Conservation (phyloP, 2,888 invertebrate species). For the Glyphotaelius pellucidus region DNA sequence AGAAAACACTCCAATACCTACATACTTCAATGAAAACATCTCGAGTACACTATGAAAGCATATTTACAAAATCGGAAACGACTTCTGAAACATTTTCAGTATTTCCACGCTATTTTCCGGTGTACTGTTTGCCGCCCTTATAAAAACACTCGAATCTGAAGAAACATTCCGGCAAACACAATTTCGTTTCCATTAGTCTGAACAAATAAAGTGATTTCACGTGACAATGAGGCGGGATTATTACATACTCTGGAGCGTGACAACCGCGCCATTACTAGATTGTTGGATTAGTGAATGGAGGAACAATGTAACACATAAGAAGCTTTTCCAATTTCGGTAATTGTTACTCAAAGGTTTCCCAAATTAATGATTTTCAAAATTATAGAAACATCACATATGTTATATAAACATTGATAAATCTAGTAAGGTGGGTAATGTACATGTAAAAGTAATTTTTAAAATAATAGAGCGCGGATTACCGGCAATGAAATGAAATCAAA, state of each 20-base stretch:
- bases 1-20: slow-evolving; percentile 36
- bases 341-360: background rate
- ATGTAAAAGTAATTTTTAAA: no score
- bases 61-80: slow-evolving; percentile 59
- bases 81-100: slow-evolving; percentile 27
- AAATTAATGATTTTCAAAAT: background rate
- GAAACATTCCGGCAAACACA: slow-evolving; percentile 61
- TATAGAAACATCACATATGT: background rate
- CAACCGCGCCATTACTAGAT: background rate
- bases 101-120: slow-evolving; percentile 54
- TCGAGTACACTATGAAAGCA: slow-evolving; percentile 48
- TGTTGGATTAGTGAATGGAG: background rate
- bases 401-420: no score
- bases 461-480: no score
- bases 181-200: slow-evolving; percentile 65
- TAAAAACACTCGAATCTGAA: slow-evolving; percentile 59
- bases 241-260: background rate
- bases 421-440: background rate
- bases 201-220: slow-evolving; percentile 60
- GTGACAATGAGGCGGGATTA: slow-evolving; percentile 51
- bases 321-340: background rate
- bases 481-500: no score
- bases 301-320: background rate
- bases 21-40: background rate
- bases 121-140: slow-evolving; percentile 50